Percentiles rank a stretch among this genome's conserved stretches.
phyloP scores from a whole-genome alignment of 1,140 invertebrate genomes.

The Venustaconcha ellipsiformis region DNA sequence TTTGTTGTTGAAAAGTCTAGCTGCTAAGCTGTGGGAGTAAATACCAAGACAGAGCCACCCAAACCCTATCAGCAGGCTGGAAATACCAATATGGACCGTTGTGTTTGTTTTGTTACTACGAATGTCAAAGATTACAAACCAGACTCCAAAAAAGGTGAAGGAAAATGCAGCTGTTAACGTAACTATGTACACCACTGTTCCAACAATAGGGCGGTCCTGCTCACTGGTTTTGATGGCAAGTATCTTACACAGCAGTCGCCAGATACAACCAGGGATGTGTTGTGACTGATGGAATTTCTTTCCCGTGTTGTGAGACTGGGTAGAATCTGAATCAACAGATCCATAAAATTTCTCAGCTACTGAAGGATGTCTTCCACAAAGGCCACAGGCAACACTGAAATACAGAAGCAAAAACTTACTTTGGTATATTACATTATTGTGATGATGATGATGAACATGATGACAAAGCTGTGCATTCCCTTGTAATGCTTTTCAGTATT shows the following conservation, averaged over 20 bases:
- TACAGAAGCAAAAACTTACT: too few species aligned
- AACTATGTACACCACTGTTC: slow-evolving; percentile 59
- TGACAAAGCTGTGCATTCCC: too few species aligned
- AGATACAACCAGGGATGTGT: slow-evolving; percentile 48
- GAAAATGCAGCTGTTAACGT: slow-evolving; percentile 54
- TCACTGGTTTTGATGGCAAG: slow-evolving; percentile 46
- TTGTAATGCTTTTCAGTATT: too few species aligned
- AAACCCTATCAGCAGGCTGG: slow-evolving; percentile 59
- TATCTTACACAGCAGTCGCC: slow-evolving; percentile 45
- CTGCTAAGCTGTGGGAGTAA: slow-evolving; percentile 62
- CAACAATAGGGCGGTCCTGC: slow-evolving; percentile 40
- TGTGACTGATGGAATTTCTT: slow-evolving; percentile 41
- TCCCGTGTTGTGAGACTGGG: too few species aligned
- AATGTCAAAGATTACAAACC: slow-evolving; percentile 65
- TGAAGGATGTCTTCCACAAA: too few species aligned
- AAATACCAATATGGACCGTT: slow-evolving; percentile 60
- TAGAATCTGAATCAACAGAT: too few species aligned
- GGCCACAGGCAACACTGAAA: too few species aligned
- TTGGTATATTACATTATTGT: too few species aligned
- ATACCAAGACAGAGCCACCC: slow-evolving; percentile 63
- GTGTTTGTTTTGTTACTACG: slow-evolving; percentile 57
- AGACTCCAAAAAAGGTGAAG: slow-evolving; percentile 49
- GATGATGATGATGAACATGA: too few species aligned
- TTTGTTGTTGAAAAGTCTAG: slow-evolving; percentile 61
- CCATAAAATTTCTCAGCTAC: too few species aligned